Percentiles rank a stretch among this genome's conserved stretches.
Evolutionary conservation across 1,140 invertebrate species (phyloP).

Genomic region (Venturia canescens): DNA sequence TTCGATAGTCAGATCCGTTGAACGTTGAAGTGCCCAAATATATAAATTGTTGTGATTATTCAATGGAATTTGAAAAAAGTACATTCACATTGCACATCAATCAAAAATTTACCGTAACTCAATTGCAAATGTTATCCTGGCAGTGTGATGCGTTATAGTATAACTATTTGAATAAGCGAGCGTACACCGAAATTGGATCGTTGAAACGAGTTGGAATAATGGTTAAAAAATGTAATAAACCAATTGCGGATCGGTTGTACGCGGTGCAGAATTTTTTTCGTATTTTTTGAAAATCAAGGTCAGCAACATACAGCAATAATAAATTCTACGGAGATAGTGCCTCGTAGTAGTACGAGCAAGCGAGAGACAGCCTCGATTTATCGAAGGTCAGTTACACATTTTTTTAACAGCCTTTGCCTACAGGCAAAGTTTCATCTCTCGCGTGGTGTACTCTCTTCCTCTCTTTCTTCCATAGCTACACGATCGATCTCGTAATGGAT

Average conservation of each 20-base stretch:
- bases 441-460: background rate
- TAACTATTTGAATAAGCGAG: no score
- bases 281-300: background rate
- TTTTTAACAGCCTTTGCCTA: constrained; percentile 23
- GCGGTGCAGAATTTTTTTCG: background rate
- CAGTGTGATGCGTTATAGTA: no score
- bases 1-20: no score
- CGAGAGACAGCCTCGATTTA: constrained; percentile 31
- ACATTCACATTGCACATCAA: no score
- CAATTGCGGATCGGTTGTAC: background rate
- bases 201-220: no score
- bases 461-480: background rate
- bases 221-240: background rate
- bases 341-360: background rate
- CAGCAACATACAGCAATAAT: constrained; percentile 4
- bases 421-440: constrained; percentile 10
- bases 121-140: no score
- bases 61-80: no score
- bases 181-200: no score
- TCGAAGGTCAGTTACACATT: constrained; percentile 38
- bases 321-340: constrained; percentile 12
- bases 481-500: constrained; percentile 59
- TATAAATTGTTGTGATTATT: no score
- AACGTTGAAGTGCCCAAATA: no score
- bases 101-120: no score